Evolutionary conservation across 2,888 invertebrate genomes (phyloP).

Genomic region (Hermaeophaga mercurialis): DNA sequence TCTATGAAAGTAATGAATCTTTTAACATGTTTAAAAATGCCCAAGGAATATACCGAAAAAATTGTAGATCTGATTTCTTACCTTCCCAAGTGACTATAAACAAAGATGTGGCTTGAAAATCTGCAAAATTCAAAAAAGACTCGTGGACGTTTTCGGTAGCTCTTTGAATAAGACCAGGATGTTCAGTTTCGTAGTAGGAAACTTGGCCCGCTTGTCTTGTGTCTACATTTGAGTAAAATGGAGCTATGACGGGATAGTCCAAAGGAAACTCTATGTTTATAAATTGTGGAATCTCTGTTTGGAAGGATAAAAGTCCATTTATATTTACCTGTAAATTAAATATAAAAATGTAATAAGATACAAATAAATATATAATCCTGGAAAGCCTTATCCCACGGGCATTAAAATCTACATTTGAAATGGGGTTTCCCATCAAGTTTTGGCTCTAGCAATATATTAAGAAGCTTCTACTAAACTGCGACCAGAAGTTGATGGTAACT

Average conservation of each 20-base stretch:
- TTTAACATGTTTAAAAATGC: no score
- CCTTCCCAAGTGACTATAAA: conserved; percentile 88
- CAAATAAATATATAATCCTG: no score
- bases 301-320: conserved; percentile 88
- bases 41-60: no score
- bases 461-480: no score
- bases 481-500: no score
- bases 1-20: no score
- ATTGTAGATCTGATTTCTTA: no score
- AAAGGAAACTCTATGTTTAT: conserved; percentile 88
- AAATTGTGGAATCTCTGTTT: conserved; percentile 85
- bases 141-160: conserved; percentile 74
- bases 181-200: conserved; percentile 72
- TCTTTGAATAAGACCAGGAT: conserved; percentile 65
- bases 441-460: no score
- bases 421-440: no score
- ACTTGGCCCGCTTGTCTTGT: conserved; percentile 74
- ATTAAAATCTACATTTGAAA: no score
- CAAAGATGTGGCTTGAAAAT: conserved; percentile 77
- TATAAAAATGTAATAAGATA: not conserved
- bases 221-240: conserved; percentile 91
- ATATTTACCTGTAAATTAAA: conserved; percentile 75
- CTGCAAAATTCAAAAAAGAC: conserved; percentile 71
- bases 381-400: no score
- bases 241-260: conserved; percentile 87